phyloP scores from a whole-genome alignment of 2,888 invertebrate genomes.

The Drosophila anomelani region DNA sequence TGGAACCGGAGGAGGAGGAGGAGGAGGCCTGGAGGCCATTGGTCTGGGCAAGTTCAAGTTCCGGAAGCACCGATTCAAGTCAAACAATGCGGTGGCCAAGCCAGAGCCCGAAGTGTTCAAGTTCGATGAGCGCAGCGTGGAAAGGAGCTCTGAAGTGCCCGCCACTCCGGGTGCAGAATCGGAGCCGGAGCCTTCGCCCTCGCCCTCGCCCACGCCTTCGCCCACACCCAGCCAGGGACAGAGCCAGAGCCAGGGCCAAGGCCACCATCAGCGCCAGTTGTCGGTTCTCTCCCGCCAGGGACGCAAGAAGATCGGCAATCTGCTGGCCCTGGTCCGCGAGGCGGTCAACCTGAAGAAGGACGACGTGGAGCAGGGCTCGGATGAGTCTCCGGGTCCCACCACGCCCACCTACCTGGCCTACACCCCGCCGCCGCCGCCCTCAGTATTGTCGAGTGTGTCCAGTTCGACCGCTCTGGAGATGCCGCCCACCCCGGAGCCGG shows the following conservation, averaged over 20 bases:
- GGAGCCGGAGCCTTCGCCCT: conserved; percentile 55
- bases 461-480: conserved; percentile 73
- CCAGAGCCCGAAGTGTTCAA: conserved; percentile 81
- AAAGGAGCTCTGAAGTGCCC: conserved; percentile 56
- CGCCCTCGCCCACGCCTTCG: conserved; percentile 71
- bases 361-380: conserved; percentile 70
- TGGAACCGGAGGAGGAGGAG: background rate
- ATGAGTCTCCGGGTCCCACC: conserved; percentile 70
- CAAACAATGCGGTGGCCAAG: conserved; percentile 55
- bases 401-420: conserved; percentile 71
- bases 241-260: conserved; percentile 45
- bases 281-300: conserved; percentile 81
- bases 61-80: conserved; percentile 64
- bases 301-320: conserved; percentile 82
- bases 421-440: conserved; percentile 65
- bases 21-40: conserved; percentile 49
- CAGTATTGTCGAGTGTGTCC: conserved; percentile 60
- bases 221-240: conserved; percentile 67
- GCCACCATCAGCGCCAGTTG: conserved; percentile 61
- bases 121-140: conserved; percentile 78
- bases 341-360: conserved; percentile 81
- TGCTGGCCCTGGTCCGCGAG: conserved; percentile 83
- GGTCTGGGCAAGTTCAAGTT: conserved; percentile 79
- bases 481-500: conserved; percentile 76
- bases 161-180: conserved; percentile 28